Evolutionary conservation across 2,113 vertebrate species (phyloP), one percentile per base, ranked within the genome.

Genomic region (Cinclus mexicanus): DNA sequence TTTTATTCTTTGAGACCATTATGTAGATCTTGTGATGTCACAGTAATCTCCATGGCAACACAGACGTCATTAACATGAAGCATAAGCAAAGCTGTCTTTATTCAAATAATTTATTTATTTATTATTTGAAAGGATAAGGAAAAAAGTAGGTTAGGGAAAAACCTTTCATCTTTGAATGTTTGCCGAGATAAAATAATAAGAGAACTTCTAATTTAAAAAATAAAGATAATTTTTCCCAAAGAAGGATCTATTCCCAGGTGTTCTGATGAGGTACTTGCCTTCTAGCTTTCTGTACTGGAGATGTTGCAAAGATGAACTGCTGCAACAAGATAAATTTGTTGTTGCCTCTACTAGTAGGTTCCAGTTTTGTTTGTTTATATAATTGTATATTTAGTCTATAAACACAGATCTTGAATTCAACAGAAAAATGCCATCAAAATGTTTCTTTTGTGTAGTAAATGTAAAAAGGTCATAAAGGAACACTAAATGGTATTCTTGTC

Each of bases 11-110:
- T 87, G 84, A 90, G 65, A 44, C 78, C 33, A 8, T 95, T 94
- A 77, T 94, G 74, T 83, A 72, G 65, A 53, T 61, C 42, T 80
- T 67, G 46, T 96, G 89, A 87, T 89, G 87, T 95, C 94, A 95
- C 26, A 23, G 70, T 33, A 23, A 69, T 84, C 39, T 52, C 93
- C 49, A 21, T 83, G 87, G 67, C 50, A 93, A 72, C 67, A 69
- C 46, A 91, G 81, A 63, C 24, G 11, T 93, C 93, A 87, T 76
- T 65, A 83, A 63, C 31, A 70, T 46, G 61, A 94, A 82, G 46
- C 75, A 72, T 82, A 93, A 93, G 53, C 65, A 79, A 75, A 83
- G 57, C 87, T 82, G 53, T 35, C 53, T 89, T 83, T 87, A 84
- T 89, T 89, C 56, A 83, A 83, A 33, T 11, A 7, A 39, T 21